Percentiles rank a stretch among this genome's conserved stretches.
Conservation (phyloP, 2,888 invertebrate species). For the Tachystola acroxantha region DNA sequence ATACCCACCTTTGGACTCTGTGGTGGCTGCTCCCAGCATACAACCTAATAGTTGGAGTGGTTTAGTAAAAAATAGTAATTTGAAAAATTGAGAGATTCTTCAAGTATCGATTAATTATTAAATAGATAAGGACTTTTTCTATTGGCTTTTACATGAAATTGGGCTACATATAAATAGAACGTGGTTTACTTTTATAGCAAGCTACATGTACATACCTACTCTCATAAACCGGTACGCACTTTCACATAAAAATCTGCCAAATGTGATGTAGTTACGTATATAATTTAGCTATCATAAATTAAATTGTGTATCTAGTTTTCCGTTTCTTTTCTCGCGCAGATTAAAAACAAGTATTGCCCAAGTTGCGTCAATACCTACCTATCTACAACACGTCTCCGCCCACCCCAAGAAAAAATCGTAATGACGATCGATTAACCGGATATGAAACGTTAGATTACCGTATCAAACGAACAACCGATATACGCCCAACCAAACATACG, state of each 20-base stretch:
- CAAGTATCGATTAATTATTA: too few species aligned
- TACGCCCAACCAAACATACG: conserved; percentile 45
- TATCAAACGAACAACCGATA: conserved; percentile 40
- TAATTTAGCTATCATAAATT: conserved; percentile 3
- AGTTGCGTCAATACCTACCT: conserved; percentile 43
- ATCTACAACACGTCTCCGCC: conserved; percentile 46
- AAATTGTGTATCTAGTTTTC: conserved; percentile 3
- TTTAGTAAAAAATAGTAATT: too few species aligned
- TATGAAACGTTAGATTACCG: conserved; percentile 47
- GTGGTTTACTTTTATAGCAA: too few species aligned
- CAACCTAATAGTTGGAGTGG: too few species aligned
- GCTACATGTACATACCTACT: too few species aligned
- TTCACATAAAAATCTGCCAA: not conserved
- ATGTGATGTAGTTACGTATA: not conserved
- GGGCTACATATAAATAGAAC: too few species aligned
- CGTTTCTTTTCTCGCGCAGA: conserved; percentile 19
- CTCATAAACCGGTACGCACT: too few species aligned
- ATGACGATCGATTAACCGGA: conserved; percentile 65
- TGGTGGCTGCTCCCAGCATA: too few species aligned
- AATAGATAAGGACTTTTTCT: too few species aligned
- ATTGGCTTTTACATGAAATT: too few species aligned
- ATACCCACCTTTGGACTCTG: too few species aligned
- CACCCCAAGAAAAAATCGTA: conserved; percentile 40
- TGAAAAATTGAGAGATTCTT: too few species aligned
- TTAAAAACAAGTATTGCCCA: conserved; percentile 27